phyloP scores from a whole-genome alignment of 1,140 invertebrate genomes.

The Aphis craccivora region DNA sequence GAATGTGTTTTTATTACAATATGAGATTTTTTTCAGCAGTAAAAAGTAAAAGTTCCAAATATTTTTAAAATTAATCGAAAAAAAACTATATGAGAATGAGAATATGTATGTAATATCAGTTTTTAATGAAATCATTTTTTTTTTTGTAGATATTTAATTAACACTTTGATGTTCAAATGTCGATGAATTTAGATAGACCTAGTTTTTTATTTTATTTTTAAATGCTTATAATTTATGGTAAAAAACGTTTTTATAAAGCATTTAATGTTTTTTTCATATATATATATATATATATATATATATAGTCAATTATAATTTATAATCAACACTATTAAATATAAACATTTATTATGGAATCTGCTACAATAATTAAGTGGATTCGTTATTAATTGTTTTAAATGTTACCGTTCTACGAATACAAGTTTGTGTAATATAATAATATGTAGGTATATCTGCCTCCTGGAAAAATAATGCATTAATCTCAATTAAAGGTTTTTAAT shows the following conservation, averaged over 20 bases:
- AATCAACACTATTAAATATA: constrained; percentile 9
- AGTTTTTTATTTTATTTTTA: neutral
- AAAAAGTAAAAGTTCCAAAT: no score
- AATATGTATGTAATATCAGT: no score
- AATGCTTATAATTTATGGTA: neutral
- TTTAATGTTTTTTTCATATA: neutral
- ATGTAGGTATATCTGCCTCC: neutral
- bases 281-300: neutral
- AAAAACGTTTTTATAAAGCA: neutral
- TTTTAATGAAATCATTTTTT: no score
- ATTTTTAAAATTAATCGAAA: no score
- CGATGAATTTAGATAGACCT: no score
- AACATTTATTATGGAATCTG: neutral
- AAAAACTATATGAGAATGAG: no score
- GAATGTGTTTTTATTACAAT: no score
- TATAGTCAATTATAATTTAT: neutral
- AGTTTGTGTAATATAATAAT: neutral
- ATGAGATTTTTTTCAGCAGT: no score
- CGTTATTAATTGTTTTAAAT: neutral
- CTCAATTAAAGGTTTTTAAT: constrained; percentile 1
- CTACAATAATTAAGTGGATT: neutral
- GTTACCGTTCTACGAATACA: neutral
- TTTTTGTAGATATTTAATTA: no score
- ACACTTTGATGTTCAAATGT: no score
- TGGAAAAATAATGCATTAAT: neutral